Conservation (phyloP, 1,140 invertebrate genomes). For the Microplitis mediator region DNA sequence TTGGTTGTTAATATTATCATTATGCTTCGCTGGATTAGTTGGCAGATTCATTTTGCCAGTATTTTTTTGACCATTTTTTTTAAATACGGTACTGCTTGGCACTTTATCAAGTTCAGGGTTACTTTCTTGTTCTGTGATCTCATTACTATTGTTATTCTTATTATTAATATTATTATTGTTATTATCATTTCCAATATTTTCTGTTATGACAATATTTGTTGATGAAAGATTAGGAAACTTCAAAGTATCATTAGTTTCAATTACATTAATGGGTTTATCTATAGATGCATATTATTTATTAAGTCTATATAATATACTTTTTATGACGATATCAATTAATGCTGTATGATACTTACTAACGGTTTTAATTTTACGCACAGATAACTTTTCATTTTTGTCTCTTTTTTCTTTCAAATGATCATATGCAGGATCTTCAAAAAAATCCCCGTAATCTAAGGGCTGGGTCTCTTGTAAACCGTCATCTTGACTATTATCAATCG, state of each 20-base stretch:
- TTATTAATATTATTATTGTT: no score
- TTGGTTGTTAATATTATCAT: not conserved
- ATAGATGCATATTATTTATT: not conserved
- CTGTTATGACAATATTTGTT: no score
- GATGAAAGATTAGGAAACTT: not conserved
- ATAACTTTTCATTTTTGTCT: not conserved
- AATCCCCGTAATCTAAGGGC: not conserved
- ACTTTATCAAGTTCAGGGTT: no score
- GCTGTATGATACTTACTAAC: not conserved
- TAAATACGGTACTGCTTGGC: no score
- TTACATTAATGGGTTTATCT: not conserved
- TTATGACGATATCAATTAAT: not conserved
- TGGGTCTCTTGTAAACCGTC: not conserved
- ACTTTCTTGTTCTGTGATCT: no score
- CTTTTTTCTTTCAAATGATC: not conserved
- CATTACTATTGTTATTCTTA: no score
- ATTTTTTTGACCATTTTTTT: not conserved
- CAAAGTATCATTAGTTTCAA: not conserved
- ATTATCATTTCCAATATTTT: no score
- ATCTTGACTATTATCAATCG: not conserved
- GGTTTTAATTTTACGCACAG: not conserved
- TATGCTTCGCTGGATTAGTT: not conserved
- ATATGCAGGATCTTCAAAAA: not conserved
- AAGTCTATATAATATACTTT: not conserved
- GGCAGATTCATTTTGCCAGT: not conserved